Base-by-base conservation (phyloP, 2,888 invertebrate species). In the Mayetiola destructor region DNA sequence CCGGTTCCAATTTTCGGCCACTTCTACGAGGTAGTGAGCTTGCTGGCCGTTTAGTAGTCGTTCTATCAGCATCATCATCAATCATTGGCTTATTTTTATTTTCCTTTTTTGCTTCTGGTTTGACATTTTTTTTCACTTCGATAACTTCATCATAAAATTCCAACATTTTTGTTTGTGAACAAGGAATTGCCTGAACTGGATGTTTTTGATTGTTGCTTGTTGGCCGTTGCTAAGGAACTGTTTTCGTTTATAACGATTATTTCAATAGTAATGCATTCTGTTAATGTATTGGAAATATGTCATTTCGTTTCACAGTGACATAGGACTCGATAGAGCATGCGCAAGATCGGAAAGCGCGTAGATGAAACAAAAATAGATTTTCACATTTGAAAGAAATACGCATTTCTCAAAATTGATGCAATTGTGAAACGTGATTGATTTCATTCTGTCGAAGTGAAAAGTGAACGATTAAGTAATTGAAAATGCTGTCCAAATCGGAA, bases 131-230 rank as follows among this genome's bases (percentile, higher is more conserved):
- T 20, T 53, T 53, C 2, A 57, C 21, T 57, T 57, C 57, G 39
- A 57, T 18, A 1, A 57, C 57, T 48, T 57, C 57, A 20, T 57
- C 57, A 16, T 53, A 57, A 16, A 35, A 35, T 52, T 57, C 56
- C 56, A n/a, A n/a, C n/a, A 56, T 56, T 23, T 35, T 12, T 36
- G n/a, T 36, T 36, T 36, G 36, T 9, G 36, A 36, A 9, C 32
- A 6, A 32, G n/a, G n/a, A n/a, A n/a, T n/a, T n/a, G n/a, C n/a
- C n/a, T n/a, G n/a, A 1, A 40, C 20, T 21, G 23, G 10, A 21
- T 40, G 10, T 10, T 21, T 21, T 2, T 4, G 20, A 21, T 40
- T 21, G 40, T 40, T 10, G 20, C 12, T 20, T 10, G 10, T 40
- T 21, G 6, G 2, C 4, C n/a, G 48, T 48, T 27, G 27, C 48